Base-by-base conservation (phyloP, 2,113 vertebrate genomes). In the Phyllopteryx taeniolatus region DNA sequence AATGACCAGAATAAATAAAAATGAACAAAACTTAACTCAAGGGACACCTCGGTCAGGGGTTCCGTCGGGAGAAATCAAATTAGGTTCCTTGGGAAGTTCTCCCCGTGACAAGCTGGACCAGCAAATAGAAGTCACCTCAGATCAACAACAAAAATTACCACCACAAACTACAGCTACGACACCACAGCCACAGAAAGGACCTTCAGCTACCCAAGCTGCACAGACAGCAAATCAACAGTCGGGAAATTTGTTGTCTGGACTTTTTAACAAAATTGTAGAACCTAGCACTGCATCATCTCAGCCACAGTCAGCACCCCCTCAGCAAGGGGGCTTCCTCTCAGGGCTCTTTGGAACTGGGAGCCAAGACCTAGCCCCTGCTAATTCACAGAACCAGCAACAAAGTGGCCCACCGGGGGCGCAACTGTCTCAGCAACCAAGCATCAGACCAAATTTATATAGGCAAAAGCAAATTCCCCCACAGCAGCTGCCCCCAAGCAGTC, bases 311-410 rank as follows among this genome's bases (percentile, higher is more conserved):
- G 49, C 73, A 61, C 61, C 78, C 73, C 56, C 85, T 57, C 85
- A 89, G 47, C 89, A 92, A 83, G 85, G 85, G 64, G 79, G 89
- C 20, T 89, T 93, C 57, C 71, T 93, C 22, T 92, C 91, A 65
- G 85, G 89, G 15, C 77, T 94, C 65, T 94, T 95, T 92, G 87
- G 89, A 68, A 93, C 90, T 68, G 86, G 92, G 77, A 87, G 90
- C 73, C 87, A 89, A 76, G 92, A 94, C 64, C 33, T 77, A 63
- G 67, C 73, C 77, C 66, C 82, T 75, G 31, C 46, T 68, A 90
- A 74, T 63, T 71, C 66, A 70, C 75, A 72, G 75, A 78, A 73
- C 33, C 84, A 85, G 12, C 79, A 82, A 71, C 73, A 57, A 8
- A 54, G 39, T 20, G 44, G 49, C 2, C 67, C 68, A 56, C 20